Evolutionary conservation across 2,888 invertebrate genomes (phyloP), one percentile per base, ranked within the genome.

Genomic region (Erebia epiphron): DNA sequence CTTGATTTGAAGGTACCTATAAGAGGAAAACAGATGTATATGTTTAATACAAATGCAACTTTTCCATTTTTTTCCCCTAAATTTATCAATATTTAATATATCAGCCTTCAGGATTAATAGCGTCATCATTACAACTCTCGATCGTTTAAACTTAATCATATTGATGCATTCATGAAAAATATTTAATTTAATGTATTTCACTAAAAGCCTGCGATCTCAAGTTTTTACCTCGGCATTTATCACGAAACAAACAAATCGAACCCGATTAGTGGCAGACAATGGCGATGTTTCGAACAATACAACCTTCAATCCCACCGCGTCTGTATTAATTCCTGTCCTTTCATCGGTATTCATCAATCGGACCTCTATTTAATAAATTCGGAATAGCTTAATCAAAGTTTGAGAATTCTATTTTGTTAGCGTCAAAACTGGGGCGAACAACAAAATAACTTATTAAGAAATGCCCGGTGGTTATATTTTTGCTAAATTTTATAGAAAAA

Each of bases 301-400:
- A 75, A 71, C 69, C 74, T 73, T 74, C 77, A 76, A 78, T 79
- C 75, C 74, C 76, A 76, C 67, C 74, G 70, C 65, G 75, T 74
- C 76, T 72, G 78, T 76, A 79, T 80, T 80, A 79, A 80, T 80
- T 80, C 76, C 75, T 76, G 75, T 76, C 79, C 79, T 80, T 81
- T 80, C 80, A 81, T 78, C 75, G 76, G 73, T 67, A 76, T 76
- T 75, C 77, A 79, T 82, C 80, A 78, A 82, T 82, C 75, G 73
- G 73, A 67, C 74, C 63, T 75, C 73, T 68, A 73, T 76, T 75
- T 77, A 77, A 76, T 77, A 76, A 76, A 75, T 77, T 75, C 62
- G 71, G 75, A 70, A 77, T 73, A 71, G 75, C 75, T 75, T 75
- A 77, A 75, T 76, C 76, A 75, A 77, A 73, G 75, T 77, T 76